These are phyloP conservation scores for Probosciger aterrimus DNA, from an alignment of 2,113 vertebrate genomes.

Conservation along the genomic window DNA sequence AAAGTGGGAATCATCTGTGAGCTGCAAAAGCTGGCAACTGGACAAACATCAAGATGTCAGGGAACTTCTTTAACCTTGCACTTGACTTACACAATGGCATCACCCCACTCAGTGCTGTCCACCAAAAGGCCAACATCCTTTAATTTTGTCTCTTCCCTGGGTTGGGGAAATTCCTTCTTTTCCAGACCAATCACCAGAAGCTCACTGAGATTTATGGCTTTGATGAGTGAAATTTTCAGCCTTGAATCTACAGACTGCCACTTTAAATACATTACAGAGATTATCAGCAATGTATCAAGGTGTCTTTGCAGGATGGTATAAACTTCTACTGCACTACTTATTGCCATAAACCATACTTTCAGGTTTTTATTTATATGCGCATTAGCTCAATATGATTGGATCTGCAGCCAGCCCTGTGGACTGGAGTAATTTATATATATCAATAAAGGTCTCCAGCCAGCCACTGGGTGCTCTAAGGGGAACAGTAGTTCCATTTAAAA, in stretches of 20 bases:
- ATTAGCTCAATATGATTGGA: conserved; percentile 82
- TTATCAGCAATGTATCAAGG: conserved; percentile 84
- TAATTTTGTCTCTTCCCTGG: neutral
- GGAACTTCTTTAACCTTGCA: neutral
- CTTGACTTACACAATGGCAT: neutral
- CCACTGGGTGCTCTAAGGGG: conserved; percentile 78
- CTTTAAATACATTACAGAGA: conserved; percentile 79
- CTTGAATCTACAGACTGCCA: conserved; percentile 61
- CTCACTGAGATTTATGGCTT: conserved; percentile 63
- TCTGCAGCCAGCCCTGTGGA: conserved; percentile 78
- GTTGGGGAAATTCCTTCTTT: conserved; percentile 59
- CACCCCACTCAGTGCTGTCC: neutral
- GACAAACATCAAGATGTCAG: neutral
- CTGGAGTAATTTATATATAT: conserved; percentile 80
- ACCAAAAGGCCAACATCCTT: neutral
- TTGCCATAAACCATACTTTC: conserved; percentile 79
- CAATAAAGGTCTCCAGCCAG: conserved; percentile 80
- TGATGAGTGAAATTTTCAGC: conserved; percentile 65
- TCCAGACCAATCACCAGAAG: conserved; percentile 52
- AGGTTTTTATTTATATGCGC: conserved; percentile 85
- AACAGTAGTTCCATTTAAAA: conserved; percentile 83
- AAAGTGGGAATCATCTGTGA: neutral
- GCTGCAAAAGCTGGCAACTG: neutral
- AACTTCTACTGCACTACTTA: conserved; percentile 80
- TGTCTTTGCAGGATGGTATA: conserved; percentile 80